Percentiles rank a stretch among this genome's conserved stretches.
These are phyloP conservation scores for Eupithecia abbreviata DNA, from an alignment of 2,888 invertebrate genomes.

Conservation along the genomic window DNA sequence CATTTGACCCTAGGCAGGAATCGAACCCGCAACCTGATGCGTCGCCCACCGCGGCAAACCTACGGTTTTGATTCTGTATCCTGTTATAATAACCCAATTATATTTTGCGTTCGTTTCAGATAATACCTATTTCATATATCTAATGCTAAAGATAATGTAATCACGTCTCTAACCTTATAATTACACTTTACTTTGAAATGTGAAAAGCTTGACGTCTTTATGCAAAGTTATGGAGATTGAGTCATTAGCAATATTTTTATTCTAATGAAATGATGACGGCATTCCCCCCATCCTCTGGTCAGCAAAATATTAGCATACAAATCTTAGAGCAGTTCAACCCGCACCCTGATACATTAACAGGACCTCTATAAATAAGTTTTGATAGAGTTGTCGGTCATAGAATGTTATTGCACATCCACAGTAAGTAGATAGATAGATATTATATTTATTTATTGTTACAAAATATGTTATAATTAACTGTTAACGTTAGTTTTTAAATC, in stretches of 20 bases:
- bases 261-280: conserved; percentile 75
- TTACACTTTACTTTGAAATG: conserved; percentile 21
- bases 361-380: not conserved
- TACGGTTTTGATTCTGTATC: no score
- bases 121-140: no score
- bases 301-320: conserved; percentile 69
- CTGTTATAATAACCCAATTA: no score
- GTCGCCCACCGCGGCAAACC: no score
- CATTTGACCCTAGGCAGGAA: no score
- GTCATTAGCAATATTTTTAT: conserved; percentile 80
- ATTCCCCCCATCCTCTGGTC: conserved; percentile 62
- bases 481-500: no score
- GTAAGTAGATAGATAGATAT: not conserved
- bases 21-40: no score
- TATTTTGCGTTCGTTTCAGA: no score
- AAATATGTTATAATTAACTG: no score
- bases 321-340: conserved; percentile 41
- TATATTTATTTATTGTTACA: no score
- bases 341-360: conserved; percentile 12
- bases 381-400: not conserved
- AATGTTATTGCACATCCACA: not conserved
- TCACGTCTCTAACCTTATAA: conserved; percentile 7
- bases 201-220: conserved; percentile 48
- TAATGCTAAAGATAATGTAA: not conserved
- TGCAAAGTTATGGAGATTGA: conserved; percentile 81